phyloP scores from a whole-genome alignment of 2,888 invertebrate genomes.

The Coleophora flavipennella region DNA sequence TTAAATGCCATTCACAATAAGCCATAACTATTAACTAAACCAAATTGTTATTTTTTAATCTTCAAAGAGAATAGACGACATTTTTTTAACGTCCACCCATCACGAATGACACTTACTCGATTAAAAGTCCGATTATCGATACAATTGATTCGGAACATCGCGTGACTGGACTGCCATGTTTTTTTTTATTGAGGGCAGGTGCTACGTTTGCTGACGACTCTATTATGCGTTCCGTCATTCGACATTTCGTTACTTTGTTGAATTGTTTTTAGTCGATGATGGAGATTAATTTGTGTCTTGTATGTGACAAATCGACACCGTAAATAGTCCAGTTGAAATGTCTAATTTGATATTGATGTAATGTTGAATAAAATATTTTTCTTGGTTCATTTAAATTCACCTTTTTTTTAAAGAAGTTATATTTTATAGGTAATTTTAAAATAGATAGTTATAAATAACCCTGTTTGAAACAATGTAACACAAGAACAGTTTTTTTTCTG shows the following conservation, averaged over 20 bases:
- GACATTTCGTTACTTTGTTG: neutral
- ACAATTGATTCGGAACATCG: constrained; percentile 48
- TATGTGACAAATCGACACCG: neutral
- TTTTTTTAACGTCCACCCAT: constrained; percentile 36
- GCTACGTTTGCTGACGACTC: constrained; percentile 19
- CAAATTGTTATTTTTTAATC: constrained; percentile 16
- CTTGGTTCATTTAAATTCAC: too few species aligned
- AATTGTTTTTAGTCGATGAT: neutral
- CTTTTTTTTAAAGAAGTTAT: too few species aligned
- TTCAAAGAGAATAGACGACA: constrained; percentile 5
- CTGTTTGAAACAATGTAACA: too few species aligned
- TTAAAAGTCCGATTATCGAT: constrained; percentile 46
- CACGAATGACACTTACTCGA: constrained; percentile 37
- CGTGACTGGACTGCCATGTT: constrained; percentile 26
- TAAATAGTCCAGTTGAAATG: too few species aligned
- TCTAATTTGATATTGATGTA: too few species aligned
- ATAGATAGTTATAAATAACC: too few species aligned
- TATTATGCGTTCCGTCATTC: neutral
- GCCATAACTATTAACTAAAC: constrained; percentile 17
- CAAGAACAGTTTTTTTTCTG: too few species aligned
- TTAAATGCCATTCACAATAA: too few species aligned
- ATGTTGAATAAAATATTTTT: too few species aligned
- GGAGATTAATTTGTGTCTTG: neutral
- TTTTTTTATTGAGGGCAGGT: constrained; percentile 37
- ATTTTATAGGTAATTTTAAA: too few species aligned